phyloP scores from a whole-genome alignment of 2,888 invertebrate genomes.

The Notocelia uddmanniana region DNA sequence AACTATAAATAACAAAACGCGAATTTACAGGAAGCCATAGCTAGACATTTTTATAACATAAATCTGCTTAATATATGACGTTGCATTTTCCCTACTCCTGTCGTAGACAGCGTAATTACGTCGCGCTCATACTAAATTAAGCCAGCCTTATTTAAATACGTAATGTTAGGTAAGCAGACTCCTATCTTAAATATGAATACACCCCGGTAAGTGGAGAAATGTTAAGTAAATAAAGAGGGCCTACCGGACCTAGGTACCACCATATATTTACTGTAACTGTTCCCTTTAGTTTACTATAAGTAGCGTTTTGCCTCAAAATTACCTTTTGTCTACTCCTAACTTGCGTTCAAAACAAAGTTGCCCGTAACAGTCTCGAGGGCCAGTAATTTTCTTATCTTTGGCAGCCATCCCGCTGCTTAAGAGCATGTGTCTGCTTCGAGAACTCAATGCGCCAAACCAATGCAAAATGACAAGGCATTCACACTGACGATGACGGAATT shows the following conservation, averaged over 20 bases:
- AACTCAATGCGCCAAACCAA: conserved; percentile 42
- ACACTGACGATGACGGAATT: conserved; percentile 47
- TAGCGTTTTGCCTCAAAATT: conserved; percentile 34
- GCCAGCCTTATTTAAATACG: conserved; percentile 36
- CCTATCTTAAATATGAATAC: not conserved
- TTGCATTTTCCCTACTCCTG: conserved; percentile 17
- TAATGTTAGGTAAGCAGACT: conserved; percentile 3
- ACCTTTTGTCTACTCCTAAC: conserved; percentile 30
- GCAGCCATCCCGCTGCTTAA: conserved; percentile 48
- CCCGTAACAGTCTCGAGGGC: conserved; percentile 39
- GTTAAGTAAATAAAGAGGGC: too few relatives aligned
- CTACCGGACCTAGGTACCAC: too few relatives aligned
- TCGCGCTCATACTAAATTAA: conserved; percentile 24
- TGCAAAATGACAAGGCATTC: conserved; percentile 30
- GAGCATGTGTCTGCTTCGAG: conserved; percentile 46
- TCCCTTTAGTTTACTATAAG: conserved; percentile 24
- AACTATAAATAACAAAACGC: not conserved
- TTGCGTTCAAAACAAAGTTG: conserved; percentile 47
- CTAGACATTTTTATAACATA: conserved; percentile 16
- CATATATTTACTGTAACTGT: not conserved
- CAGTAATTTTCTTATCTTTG: conserved; percentile 50
- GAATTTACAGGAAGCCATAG: not conserved
- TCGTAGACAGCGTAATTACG: conserved; percentile 29
- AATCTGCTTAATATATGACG: conserved; percentile 8
- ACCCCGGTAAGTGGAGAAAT: conserved; percentile 4